Evolutionary conservation across 2,113 vertebrate genomes (phyloP), one percentile per base, ranked within the genome.

Genomic region (Condylura cristata): DNA sequence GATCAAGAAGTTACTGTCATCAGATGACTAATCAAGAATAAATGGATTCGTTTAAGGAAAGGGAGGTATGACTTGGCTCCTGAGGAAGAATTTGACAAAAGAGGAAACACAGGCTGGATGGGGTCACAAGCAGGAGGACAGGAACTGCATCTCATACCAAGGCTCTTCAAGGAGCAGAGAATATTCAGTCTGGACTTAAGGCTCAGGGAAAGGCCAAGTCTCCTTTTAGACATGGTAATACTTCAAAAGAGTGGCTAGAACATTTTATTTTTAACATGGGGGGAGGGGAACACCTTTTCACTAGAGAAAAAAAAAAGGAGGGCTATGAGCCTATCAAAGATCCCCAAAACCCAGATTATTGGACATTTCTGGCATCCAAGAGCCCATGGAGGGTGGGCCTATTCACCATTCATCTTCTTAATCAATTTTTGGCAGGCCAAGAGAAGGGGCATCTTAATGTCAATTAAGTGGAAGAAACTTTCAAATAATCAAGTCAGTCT

Each of bases 361-460:
- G 39, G 30, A 24, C 28, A n/a, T 7, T 0, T 63, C 51, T 44
- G 58, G 39, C 37, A 17, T 37, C 32, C 41, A 9, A 9, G 20
- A 75, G 51, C 3, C 39, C 6, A 26, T 12, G 28, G 44, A 60
- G 9, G 2, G 0, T 65, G 28, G 9, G 4, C 26, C n/a, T 82
- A n/a, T 86, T 96, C 79, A 32, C 68, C 63, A 8, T 44, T 87
- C 30, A 82, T 86, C 81, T 96, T 88, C 41, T 86, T 92, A 70
- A 70, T 53, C 39, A 48, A 79, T 32, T 66, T 66, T 87, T 58
- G 70, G 18, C 24, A 37, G 24, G 22, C 16, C 2, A 75, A 58
- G n/a, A 24, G 26, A 88, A 65, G 78, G 17, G n/a, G 32, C 61
- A 56, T 76, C 26, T 56, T 83, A 84, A 85, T 48, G 32, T 72